Evolutionary conservation across 2,113 vertebrate genomes (phyloP), one percentile per base, ranked within the genome.

Genomic region (Xenopus laevis): DNA sequence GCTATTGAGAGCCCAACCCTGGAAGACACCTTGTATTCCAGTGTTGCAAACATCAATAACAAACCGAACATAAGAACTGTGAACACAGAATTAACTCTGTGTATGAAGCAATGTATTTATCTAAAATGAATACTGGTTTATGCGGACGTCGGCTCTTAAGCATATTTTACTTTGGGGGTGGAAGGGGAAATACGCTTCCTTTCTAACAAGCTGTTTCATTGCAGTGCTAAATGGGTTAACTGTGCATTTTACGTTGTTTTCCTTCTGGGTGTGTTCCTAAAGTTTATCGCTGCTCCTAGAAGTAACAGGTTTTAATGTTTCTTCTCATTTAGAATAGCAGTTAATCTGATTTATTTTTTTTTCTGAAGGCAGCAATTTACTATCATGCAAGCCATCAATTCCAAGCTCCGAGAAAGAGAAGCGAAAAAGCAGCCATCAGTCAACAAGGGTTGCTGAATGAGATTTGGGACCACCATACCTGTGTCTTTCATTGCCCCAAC

Each of bases 391-490:
- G 83, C 78, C 79, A 68, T 57, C 78, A 86, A 86, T 87, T 87
- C 81, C 83, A 82, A 87, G 81, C 84, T 72, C 79, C 74, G 78
- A 67, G 10, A 82, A 65, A 67, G 57, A 64, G 79, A 7, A 8
- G 70, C 80, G 71, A 71, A 81, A 83, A 83, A 82, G 84, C 58
- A 84, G 82, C 84, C 82, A 80, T 90, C 89, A 87, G 86, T 93
- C 89, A 87, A 78, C 85, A 86, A 82, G 83, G 87, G 80, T 86
- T 87, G 87, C 86, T 81, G 82, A 87, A 80, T 81, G 71, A 81
- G 86, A 83, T 88, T 83, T 81, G 79, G 84, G 93, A 94, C 92
- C 92, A 94, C 93, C 92, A 93, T 93, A 92, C 78, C 79, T 86
- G 87, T 64, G 55, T 89, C 87, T 93, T 90, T 91, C 89, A 88